Conservation (phyloP, 92 coral and sea anemone genomes). For the Muricea muricata region DNA sequence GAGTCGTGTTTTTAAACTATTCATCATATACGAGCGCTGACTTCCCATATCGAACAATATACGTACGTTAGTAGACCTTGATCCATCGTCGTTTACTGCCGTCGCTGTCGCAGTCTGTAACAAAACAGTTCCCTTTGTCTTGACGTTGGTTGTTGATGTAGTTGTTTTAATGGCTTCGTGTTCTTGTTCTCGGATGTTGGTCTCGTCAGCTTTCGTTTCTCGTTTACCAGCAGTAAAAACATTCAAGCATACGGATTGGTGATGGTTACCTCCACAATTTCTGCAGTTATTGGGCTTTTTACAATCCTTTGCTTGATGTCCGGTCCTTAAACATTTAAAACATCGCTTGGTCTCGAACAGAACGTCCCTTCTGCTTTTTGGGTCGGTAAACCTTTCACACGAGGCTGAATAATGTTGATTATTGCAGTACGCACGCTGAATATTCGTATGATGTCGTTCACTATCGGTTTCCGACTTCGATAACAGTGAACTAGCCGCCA, state of each 20-base stretch:
- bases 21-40: too few species aligned
- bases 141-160: too few species aligned
- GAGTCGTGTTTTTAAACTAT: too few species aligned
- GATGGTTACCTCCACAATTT: not conserved
- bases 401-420: not conserved
- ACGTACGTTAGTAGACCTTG: not conserved
- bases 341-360: not conserved
- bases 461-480: not conserved
- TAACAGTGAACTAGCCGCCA: not conserved
- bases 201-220: not conserved
- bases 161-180: too few species aligned
- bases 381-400: not conserved
- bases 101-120: not conserved
- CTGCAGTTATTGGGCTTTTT: not conserved
- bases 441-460: too few species aligned
- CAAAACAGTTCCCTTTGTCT: too few species aligned
- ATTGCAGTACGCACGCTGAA: not conserved
- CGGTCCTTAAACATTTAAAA: not conserved
- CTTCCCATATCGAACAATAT: not conserved
- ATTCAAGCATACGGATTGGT: not conserved
- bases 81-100: too few species aligned
- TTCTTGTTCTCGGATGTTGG: too few species aligned
- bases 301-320: slow-evolving; percentile 6
- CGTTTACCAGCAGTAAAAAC: not conserved
- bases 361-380: not conserved